Conservation (phyloP, 2,113 vertebrate genomes). For the Bagarius yarrelli region DNA sequence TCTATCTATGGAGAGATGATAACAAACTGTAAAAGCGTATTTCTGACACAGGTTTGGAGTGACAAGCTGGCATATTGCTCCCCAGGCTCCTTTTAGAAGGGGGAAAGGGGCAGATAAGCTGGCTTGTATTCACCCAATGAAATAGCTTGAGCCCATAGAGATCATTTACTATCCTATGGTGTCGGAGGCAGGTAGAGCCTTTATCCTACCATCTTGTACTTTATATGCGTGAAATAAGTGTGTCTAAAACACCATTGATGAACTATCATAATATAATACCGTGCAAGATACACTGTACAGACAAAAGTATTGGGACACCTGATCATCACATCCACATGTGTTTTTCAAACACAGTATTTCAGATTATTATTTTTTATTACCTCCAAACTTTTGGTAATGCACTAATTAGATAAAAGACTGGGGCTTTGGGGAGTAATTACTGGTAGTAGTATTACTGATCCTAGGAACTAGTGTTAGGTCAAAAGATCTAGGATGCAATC, state of each 20-base stretch:
- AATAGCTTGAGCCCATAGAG: conserved; percentile 8
- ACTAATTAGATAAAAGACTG: too few relatives aligned
- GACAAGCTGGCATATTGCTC: conserved; percentile 46
- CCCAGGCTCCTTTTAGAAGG: conserved; percentile 33
- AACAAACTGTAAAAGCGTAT: conserved; percentile 46
- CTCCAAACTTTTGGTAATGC: too few relatives aligned
- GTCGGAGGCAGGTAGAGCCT: conserved; percentile 18
- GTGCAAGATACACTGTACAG: too few relatives aligned
- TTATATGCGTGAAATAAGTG: neutral
- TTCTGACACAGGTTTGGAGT: conserved; percentile 49
- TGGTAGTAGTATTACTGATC: too few relatives aligned
- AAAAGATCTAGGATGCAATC: too few relatives aligned
- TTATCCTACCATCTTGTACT: neutral
- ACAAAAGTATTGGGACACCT: too few relatives aligned
- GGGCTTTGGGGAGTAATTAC: too few relatives aligned
- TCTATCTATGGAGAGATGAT: conserved; percentile 50
- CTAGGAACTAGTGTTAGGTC: too few relatives aligned
- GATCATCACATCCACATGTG: too few relatives aligned
- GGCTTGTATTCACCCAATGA: conserved; percentile 39
- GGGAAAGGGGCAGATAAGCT: conserved; percentile 43
- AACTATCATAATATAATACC: too few relatives aligned
- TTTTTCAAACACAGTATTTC: too few relatives aligned
- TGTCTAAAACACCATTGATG: neutral
- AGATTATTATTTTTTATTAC: too few relatives aligned
- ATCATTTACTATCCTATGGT: conserved; percentile 6